These are phyloP conservation scores for Heterocephalus glaber DNA, from an alignment of 2,113 vertebrate species.

Conservation along the genomic window DNA sequence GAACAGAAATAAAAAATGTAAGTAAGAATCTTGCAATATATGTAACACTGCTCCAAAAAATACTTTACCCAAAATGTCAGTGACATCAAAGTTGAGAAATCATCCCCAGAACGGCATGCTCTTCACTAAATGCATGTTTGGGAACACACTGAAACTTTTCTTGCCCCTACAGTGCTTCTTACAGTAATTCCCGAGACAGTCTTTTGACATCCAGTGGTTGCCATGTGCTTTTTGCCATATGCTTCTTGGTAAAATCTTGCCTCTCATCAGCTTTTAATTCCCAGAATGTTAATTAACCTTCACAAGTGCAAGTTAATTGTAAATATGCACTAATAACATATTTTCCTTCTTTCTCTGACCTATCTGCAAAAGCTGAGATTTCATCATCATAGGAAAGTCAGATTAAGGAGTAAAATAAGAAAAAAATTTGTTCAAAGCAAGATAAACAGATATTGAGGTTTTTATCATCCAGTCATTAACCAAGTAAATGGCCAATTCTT, in stretches of 20 bases:
- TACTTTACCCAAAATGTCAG: not conserved
- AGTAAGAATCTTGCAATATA: not conserved
- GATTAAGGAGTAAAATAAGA: not conserved
- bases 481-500: not conserved
- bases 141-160: not conserved
- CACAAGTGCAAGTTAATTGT: not conserved
- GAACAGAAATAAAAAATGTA: not conserved
- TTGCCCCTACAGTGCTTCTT: not conserved
- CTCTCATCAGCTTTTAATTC: constrained; percentile 66
- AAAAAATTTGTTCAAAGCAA: not conserved
- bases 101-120: not conserved
- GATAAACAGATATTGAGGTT: not conserved
- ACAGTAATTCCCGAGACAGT: not conserved
- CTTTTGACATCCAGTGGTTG: not conserved
- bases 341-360: not conserved
- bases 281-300: constrained; percentile 77
- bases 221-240: constrained; percentile 44
- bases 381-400: not conserved
- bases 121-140: not conserved
- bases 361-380: not conserved
- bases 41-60: not conserved
- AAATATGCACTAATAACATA: constrained; percentile 34
- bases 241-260: constrained; percentile 62
- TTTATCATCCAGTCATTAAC: not conserved
- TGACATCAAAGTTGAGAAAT: not conserved